These are phyloP conservation scores for Zaprionus ghesquierei DNA, from an alignment of 1,140 invertebrate genomes.

Conservation along the genomic window DNA sequence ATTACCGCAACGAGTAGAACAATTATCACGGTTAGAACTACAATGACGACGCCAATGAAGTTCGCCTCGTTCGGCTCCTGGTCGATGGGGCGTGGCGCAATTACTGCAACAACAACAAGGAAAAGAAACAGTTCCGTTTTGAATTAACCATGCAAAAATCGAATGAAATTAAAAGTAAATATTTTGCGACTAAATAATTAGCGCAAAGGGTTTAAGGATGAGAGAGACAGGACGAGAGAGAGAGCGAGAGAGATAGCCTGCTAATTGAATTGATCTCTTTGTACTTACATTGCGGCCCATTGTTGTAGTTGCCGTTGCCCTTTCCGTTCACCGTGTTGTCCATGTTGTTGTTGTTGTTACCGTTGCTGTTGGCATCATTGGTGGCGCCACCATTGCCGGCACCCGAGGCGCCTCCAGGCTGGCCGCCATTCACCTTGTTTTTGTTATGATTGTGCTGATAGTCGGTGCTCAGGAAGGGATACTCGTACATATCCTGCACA, in stretches of 20 bases:
- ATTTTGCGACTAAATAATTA: conserved; percentile 81
- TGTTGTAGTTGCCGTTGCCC: conserved; percentile 82
- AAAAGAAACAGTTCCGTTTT: conserved; percentile 33
- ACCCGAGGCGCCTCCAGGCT: conserved; percentile 15
- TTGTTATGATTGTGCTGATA: conserved; percentile 86
- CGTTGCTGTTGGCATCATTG: conserved; percentile 72
- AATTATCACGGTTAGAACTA: conserved; percentile 89
- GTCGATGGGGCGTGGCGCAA: conserved; percentile 82
- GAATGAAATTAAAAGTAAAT: conserved; percentile 75
- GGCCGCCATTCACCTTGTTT: conserved; percentile 63
- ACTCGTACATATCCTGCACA: conserved; percentile 84
- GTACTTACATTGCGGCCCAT: conserved; percentile 78
- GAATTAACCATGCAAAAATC: conserved; percentile 59
- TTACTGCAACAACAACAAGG: conserved; percentile 63
- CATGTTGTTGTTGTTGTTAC: conserved; percentile 36
- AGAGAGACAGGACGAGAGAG: background rate
- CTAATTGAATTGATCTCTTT: conserved; percentile 60
- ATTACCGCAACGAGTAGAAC: conserved; percentile 87
- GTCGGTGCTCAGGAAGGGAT: conserved; percentile 87
- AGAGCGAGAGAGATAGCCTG: background rate
- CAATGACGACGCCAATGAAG: conserved; percentile 90
- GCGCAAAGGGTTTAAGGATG: conserved; percentile 8
- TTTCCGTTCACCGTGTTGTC: conserved; percentile 73
- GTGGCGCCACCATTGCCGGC: conserved; percentile 22
- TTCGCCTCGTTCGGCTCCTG: conserved; percentile 85